phyloP scores from a whole-genome alignment of 2,888 invertebrate genomes.

The Arrhopalites spinosus region DNA sequence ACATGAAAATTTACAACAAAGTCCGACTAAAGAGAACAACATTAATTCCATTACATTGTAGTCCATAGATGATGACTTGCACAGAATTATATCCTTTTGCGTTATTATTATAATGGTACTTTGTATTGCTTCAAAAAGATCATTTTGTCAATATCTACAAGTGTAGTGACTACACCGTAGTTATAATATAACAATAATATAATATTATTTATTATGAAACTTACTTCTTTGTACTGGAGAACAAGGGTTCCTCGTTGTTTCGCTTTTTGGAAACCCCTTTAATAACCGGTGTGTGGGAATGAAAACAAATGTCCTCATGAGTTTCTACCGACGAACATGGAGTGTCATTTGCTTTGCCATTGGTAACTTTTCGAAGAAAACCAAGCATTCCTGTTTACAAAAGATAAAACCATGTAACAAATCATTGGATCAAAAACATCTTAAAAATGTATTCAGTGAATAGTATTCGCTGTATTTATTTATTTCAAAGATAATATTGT shows the following conservation, averaged over 20 bases:
- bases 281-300: slow-evolving; percentile 50
- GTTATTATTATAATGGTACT: too few relatives aligned
- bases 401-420: too few relatives aligned
- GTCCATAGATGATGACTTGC: too few relatives aligned
- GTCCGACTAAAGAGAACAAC: too few relatives aligned
- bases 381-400: slow-evolving; percentile 45
- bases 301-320: slow-evolving; percentile 39
- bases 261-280: slow-evolving; percentile 42
- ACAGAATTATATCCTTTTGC: too few relatives aligned
- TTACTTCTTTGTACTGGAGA: slow-evolving; percentile 33
- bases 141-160: too few relatives aligned
- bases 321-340: slow-evolving; percentile 37
- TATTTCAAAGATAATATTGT: neutral
- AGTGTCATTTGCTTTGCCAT: slow-evolving; percentile 43
- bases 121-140: too few relatives aligned
- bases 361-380: slow-evolving; percentile 47
- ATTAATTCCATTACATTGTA: too few relatives aligned
- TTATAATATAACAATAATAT: neutral
- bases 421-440: neutral
- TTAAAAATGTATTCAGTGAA: too few relatives aligned
- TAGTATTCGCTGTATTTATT: too few relatives aligned
- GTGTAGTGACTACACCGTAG: too few relatives aligned
- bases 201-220: slow-evolving; percentile 8
- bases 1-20: too few relatives aligned
- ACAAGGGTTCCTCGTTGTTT: slow-evolving; percentile 24